Percentiles rank a stretch among this genome's conserved stretches.
Conservation (phyloP, 1,140 invertebrate species). For the Ips typographus region DNA sequence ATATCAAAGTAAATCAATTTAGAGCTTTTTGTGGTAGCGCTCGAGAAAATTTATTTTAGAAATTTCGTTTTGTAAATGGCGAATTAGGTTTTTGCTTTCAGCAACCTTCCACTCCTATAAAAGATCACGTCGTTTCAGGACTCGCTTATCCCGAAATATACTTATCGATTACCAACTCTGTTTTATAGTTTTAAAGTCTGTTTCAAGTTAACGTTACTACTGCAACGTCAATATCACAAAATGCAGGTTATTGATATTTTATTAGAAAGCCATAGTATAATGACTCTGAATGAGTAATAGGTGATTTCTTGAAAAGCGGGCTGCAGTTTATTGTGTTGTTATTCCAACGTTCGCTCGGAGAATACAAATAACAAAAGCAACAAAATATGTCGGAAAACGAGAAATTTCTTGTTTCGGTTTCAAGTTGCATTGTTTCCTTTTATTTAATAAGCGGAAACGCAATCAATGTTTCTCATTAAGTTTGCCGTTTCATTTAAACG, state of each 20-base stretch:
- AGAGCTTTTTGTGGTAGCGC: constrained; percentile 1
- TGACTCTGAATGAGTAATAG: no score
- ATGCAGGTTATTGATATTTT: no score
- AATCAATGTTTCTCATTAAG: constrained; percentile 4
- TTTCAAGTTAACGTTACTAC: no score
- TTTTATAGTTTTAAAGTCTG: no score
- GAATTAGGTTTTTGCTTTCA: constrained; percentile 1
- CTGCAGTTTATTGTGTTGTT: constrained; percentile 5
- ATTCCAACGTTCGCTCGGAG: not conserved
- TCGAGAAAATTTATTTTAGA: constrained; percentile 7
- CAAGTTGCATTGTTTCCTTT: constrained; percentile 2
- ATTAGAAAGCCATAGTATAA: no score
- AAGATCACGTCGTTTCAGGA: not conserved
- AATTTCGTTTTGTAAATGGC: constrained; percentile 1
- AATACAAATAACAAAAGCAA: constrained; percentile 1
- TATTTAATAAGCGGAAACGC: constrained; percentile 4
- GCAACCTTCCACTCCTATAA: not conserved
- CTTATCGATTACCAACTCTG: no score
- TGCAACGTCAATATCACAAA: no score
- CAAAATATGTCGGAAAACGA: not conserved
- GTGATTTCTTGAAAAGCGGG: no score
- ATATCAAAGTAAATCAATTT: constrained; percentile 15
- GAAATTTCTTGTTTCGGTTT: constrained; percentile 1
- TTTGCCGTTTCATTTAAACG: not conserved
- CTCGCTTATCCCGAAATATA: no score